A percentile compares a stretch with the other conserved stretches of the same genome.
phyloP scores from a whole-genome alignment of 2,888 invertebrate genomes.

The Ophion obscuratus region DNA sequence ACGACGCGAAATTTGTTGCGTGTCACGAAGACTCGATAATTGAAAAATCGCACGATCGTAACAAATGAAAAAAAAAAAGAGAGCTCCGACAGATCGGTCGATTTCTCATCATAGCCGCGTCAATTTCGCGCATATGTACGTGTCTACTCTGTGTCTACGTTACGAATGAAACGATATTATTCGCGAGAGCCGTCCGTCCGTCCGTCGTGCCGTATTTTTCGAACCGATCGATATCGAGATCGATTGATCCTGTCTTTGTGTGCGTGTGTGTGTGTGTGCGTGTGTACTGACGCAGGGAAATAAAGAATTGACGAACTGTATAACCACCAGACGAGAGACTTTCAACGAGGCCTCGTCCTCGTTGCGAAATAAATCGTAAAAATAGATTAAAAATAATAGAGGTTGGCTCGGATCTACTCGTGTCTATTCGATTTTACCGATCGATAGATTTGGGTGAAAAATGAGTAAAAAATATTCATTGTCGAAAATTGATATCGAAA shows the following conservation, averaged over 20 bases:
- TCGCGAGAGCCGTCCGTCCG: slow-evolving; percentile 47
- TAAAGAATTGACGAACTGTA: too few species aligned
- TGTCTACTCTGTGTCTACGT: not conserved
- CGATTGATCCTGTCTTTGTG: slow-evolving; percentile 10
- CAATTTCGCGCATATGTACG: not conserved
- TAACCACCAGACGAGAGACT: too few species aligned
- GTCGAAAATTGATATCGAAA: too few species aligned
- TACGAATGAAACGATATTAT: slow-evolving; percentile 26
- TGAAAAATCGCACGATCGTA: not conserved
- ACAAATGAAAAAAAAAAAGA: not conserved
- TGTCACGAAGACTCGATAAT: not conserved
- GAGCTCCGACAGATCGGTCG: not conserved
- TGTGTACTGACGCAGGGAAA: not conserved
- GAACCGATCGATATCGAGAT: slow-evolving; percentile 23
- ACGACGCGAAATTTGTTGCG: too few species aligned
- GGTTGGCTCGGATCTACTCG: not conserved
- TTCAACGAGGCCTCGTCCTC: too few species aligned
- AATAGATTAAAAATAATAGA: not conserved
- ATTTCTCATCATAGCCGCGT: not conserved
- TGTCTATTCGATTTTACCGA: not conserved
- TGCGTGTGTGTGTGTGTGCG: slow-evolving; percentile 16
- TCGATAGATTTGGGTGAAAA: not conserved
- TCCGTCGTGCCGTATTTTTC: slow-evolving; percentile 28
- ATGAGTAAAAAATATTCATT: too few species aligned
- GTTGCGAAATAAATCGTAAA: too few species aligned